Conservation (phyloP, 2,888 invertebrate species). For the Agrotis segetum region DNA sequence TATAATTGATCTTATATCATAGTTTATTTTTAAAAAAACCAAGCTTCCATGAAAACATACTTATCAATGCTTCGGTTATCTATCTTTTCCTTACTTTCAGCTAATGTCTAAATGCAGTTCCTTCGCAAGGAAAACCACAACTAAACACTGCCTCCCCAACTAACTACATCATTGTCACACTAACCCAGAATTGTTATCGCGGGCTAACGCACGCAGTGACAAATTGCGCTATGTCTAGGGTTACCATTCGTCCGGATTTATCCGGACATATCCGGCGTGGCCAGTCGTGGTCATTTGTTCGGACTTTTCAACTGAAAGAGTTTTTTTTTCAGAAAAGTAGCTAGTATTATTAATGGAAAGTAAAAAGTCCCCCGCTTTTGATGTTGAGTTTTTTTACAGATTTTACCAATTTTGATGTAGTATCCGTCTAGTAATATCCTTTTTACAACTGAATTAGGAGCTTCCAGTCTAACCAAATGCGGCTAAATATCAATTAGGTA, state of each 20-base stretch:
- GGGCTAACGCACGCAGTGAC: conserved; percentile 32
- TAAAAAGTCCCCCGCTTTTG: too few relatives aligned
- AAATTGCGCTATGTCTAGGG: conserved; percentile 42
- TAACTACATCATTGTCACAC: conserved; percentile 11
- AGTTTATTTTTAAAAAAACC: too few relatives aligned
- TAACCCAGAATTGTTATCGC: conserved; percentile 47
- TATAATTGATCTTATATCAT: too few relatives aligned
- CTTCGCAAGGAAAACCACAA: conserved; percentile 1
- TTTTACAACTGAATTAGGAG: too few relatives aligned
- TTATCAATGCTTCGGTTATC: too few relatives aligned
- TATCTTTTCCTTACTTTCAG: not conserved
- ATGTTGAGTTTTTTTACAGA: too few relatives aligned
- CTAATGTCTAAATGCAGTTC: conserved; percentile 13
- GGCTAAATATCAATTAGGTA: too few relatives aligned
- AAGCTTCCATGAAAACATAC: too few relatives aligned
- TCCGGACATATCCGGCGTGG: not conserved
- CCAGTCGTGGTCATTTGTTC: not conserved
- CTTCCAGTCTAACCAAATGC: too few relatives aligned
- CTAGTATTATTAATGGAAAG: too few relatives aligned
- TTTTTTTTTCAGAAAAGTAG: not conserved
- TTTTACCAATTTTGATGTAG: too few relatives aligned
- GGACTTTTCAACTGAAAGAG: not conserved
- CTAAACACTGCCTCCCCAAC: not conserved
- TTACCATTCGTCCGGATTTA: not conserved
- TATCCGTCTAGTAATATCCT: too few relatives aligned